Base-by-base conservation (phyloP, 2,797 vertebrate species). In the Natrix natrix region DNA sequence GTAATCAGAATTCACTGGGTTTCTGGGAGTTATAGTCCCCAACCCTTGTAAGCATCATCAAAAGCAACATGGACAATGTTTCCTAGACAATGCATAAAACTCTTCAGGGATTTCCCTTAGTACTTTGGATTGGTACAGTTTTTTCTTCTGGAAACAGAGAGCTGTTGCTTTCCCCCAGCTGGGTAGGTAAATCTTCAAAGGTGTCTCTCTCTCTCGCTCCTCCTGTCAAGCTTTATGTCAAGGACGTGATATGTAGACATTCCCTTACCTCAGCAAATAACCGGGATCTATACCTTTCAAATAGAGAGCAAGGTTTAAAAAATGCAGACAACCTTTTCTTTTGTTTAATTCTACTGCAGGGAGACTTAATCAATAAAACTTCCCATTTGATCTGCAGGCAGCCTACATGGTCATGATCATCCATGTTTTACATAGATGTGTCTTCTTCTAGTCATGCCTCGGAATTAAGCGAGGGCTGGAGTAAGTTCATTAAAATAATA, bases 301-400 rank as follows among this genome's bases (percentile, higher is more conserved):
- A 94, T 57, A 94, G 83, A 96, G 96, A 92, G 91, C 0, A 2
- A 96, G 94, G 94, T 78, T 78, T 94, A 96, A 93, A 92, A 94
- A 28, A 93, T 37, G 94, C 10, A 92, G 94, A 83, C 94, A 94
- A 95, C 61, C 8, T 90, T 90, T 86, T 86, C 32, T 48, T 86
- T 89, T 89, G 88, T 86, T 91, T 48, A 28, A 83, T 87, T 74
- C 37, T 87, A 93, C 86, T 94, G 20, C 86, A 93, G 88, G 93
- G 90, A 95, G 86, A 78, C 91, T 96, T 95, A 96, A 95, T 95
- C 93, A 97, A 96, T 97, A 96, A 96, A 95, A 57, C 55, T 14
- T 96, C 83, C 52, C 54, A 91, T 95, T 92, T 96, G 95, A 96
- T 95, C 93, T 95, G 60, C 93, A 95, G 92, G 63, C 94, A 95